Base-by-base conservation (phyloP, 2,888 invertebrate species). In the Melangyna quadrimaculata region DNA sequence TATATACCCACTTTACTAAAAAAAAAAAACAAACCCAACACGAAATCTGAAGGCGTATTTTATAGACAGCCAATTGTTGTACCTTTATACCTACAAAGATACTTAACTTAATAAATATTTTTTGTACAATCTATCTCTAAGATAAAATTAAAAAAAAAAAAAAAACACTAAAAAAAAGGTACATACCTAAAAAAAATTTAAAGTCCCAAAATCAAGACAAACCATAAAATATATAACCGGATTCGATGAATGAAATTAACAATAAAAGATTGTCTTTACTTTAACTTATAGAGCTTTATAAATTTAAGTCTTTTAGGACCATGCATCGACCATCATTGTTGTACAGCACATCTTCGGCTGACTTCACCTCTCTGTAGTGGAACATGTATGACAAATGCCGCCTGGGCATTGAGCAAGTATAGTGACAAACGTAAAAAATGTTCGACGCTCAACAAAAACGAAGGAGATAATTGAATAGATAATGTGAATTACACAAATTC, bases 371-470 rank as follows among this genome's bases (percentile, higher is more conserved):
- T 57, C 72, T 84, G 80, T 84, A 71, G 75, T 84, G 84, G 84
- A 80, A 72, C 84, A 84, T 84, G 84, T 84, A 75, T 80, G 80
- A 80, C 82, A 82, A 78, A 82, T 82, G 48, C 82, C 61, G 61
- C 45, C 17, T 45, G 69, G 72, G 55, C 80, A 80, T n/a, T n/a
- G n/a, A n/a, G n/a, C n/a, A n/a, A n/a, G n/a, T n/a, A n/a, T n/a
- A 84, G 80, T 84, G 79, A 84, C 80, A 84, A 84, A 80, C 75
- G 75, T 80, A 67, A 72, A n/a, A 80, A 80, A 84, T 80, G 67
- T 75, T 77, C 72, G 69, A 61, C 75, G 69, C 75, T 75, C 80
- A n/a, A 84, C 61, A 84, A 40, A 80, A 75, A 77, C 75, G 61
- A 72, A 43, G 43, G 17, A 57, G 84, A 84, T 84, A 84, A 80